Percentiles rank a stretch among this genome's conserved stretches.
These are phyloP conservation scores for Sphaerophoria taeniata DNA, from an alignment of 2,888 invertebrate genomes.

Conservation along the genomic window DNA sequence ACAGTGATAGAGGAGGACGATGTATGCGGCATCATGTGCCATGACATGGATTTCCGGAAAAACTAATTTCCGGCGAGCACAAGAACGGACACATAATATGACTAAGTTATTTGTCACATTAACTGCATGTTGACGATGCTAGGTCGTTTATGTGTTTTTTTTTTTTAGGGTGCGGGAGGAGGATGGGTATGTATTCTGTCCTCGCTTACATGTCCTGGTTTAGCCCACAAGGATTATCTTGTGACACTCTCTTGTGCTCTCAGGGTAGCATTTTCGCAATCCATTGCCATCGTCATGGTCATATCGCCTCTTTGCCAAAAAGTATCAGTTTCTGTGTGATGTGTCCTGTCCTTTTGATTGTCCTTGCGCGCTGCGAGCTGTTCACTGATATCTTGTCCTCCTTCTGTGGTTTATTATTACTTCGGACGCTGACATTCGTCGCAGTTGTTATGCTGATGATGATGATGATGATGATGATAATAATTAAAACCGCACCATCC, in stretches of 20 bases:
- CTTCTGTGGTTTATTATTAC: slow-evolving; percentile 67
- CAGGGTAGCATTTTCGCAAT: slow-evolving; percentile 16
- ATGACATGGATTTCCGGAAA: slow-evolving; percentile 73
- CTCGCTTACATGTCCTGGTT: not conserved
- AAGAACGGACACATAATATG: slow-evolving; percentile 72
- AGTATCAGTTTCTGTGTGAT: slow-evolving; percentile 7
- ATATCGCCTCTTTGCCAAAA: not conserved
- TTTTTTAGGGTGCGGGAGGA: not conserved
- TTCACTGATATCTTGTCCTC: not conserved
- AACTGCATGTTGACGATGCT: slow-evolving; percentile 70
- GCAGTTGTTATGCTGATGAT: slow-evolving; percentile 22
- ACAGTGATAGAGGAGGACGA: slow-evolving; percentile 35
- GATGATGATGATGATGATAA: slow-evolving; percentile 36
- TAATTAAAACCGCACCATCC: not conserved
- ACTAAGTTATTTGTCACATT: slow-evolving; percentile 73
- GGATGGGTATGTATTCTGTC: not conserved
- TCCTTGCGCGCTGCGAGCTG: slow-evolving; percentile 18
- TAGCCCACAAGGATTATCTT: slow-evolving; percentile 58
- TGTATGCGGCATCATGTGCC: slow-evolving; percentile 62
- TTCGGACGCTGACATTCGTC: slow-evolving; percentile 38
- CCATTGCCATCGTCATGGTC: slow-evolving; percentile 28
- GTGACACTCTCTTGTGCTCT: slow-evolving; percentile 56
- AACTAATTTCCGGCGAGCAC: slow-evolving; percentile 71
- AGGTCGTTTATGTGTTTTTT: slow-evolving; percentile 8
- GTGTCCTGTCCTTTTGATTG: not conserved